Evolutionary conservation across 1,140 invertebrate genomes (phyloP), one percentile per base, ranked within the genome.

Genomic region (Leptoteleia sp.): DNA sequence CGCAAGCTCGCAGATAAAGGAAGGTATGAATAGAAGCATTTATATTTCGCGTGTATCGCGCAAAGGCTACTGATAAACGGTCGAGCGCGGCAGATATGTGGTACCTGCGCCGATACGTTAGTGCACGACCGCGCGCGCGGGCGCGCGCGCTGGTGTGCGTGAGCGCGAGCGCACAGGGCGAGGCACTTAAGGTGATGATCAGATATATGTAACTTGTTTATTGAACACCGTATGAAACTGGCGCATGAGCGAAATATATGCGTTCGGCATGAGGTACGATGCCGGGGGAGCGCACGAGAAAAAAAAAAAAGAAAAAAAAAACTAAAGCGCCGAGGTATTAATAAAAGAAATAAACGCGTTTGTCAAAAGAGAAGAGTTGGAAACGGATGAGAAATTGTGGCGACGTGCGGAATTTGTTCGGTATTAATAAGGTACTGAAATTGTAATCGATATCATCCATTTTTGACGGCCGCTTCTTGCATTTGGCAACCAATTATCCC

Each of bases 11-110:
- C 50, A 38, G 64, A 81, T 73, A 81, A 82, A 76, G 77, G 77
- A 80, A 83, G 80, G 79, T 83, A 86, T 86, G 83, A 85, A 83
- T 84, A 84, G 83, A 84, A 84, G 85, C 78, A 82, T 82, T 86
- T 82, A 80, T 83, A 86, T 84, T 82, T 85, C 48, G 78, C 80
- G 79, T 80, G 81, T 79, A 75, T 72, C 80, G 67, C 79, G 81
- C 76, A 59, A 65, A 75, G 47, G 76, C 64, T 75, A 79, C 76
- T 86, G 83, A 86, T 86, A 83, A 86, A 86, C 80, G 77, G 59
- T 48, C 59, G 76, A 43, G 42, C 62, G 67, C 73, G 75, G 77
- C 75, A 73, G 61, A 62, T 79, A 75, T 70, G 62, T 75, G 71
- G 77, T 75, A 75, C 59, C 65, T 62, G 77, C 22, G 47, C 25